Base-by-base conservation (phyloP, 2,888 invertebrate species). In the Mantis religiosa region DNA sequence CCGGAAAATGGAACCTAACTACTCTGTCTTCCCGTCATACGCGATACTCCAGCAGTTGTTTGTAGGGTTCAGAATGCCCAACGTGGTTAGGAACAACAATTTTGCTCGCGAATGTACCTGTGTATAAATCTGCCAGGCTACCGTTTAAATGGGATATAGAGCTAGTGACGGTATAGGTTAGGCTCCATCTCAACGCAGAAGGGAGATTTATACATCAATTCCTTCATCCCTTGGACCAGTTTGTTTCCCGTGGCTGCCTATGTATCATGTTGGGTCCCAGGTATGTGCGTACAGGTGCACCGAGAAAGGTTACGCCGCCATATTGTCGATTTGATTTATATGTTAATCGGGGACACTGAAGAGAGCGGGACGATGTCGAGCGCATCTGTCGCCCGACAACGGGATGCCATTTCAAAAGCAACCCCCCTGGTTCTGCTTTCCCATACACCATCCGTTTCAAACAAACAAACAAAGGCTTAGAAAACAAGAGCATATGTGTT, bases 301-400 rank as follows among this genome's bases (percentile, higher is more conserved):
- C n/a, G 87, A 87, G 28, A 41, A 41, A 41, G 41, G 34, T 28
- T 82, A 82, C 34, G 12, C 87, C 54, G 84, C 83, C 87, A 89
- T 87, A 89, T 89, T 89, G 87, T 89, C 89, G 91, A 92, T 93
- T 93, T 93, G 92, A 93, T 93, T 92, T 92, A 92, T 93, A 92
- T 92, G 92, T 93, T 93, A 93, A 93, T 93, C 92, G 92, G 88
- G 91, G 91, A 91, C 92, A 92, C 91, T 91, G 91, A n/a, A 41
- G 27, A 85, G 47, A 86, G 9, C 28, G 71, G 47, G 82, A 27
- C 34, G 25, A n/a, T 27, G 27, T 28, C 27, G n/a, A 2, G 28
- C 86, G 28, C 87, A 87, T 82, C 81, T 87, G 87, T 82, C 87
- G 87, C 87, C 9, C n/a, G 82, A 71, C 54, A 71, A 71, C 20